Evolutionary conservation across 2,113 vertebrate genomes (phyloP).

Genomic region (Motacilla alba): DNA sequence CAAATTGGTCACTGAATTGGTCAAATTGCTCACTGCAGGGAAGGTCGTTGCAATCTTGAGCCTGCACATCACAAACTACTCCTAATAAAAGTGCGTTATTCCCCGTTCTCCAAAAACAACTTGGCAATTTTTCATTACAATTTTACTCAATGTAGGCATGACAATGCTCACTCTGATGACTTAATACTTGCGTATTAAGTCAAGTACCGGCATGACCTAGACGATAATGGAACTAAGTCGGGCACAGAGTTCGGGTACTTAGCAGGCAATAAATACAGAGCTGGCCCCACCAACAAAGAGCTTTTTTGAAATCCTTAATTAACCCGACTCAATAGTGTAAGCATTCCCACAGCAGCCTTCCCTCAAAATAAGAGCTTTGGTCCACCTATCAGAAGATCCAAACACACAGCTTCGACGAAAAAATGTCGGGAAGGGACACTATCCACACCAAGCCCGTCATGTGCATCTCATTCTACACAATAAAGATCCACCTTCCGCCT

Average conservation of each 20-base stretch:
- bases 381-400: background rate
- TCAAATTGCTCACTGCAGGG: no score
- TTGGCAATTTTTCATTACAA: background rate
- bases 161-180: no score
- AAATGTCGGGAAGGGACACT: background rate
- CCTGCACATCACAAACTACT: background rate
- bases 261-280: no score
- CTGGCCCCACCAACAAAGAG: background rate
- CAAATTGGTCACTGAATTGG: background rate
- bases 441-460: no score
- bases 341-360: background rate
- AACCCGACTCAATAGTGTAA: background rate
- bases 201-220: no score
- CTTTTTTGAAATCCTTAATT: background rate
- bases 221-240: no score
- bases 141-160: background rate
- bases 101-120: background rate
- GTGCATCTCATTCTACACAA: background rate
- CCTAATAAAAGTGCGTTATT: background rate
- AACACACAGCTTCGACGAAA: background rate
- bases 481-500: rapidly evolving
- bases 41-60: background rate
- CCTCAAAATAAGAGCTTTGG: background rate
- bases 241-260: no score
- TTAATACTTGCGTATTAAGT: no score